Conservation (phyloP, 2,797 vertebrate species). For the Propithecus perrieri region DNA sequence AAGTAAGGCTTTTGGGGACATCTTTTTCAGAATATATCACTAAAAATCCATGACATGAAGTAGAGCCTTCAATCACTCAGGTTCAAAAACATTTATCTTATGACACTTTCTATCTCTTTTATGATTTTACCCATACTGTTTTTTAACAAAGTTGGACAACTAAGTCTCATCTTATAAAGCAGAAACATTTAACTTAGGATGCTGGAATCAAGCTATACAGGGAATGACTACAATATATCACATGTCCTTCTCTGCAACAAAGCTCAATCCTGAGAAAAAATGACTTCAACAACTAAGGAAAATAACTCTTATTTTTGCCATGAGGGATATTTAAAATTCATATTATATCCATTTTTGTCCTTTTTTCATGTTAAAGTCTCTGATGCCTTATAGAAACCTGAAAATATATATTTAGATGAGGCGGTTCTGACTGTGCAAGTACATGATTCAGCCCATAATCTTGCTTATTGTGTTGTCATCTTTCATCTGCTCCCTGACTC, state of each 20-base stretch:
- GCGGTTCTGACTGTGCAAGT: conserved; percentile 21
- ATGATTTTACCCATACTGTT: background rate
- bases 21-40: background rate
- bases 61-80: background rate
- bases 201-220: background rate
- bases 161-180: background rate
- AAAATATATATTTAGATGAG: conserved; percentile 7
- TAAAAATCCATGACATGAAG: background rate
- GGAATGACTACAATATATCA: background rate
- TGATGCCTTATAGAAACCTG: background rate
- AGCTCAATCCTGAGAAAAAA: background rate
- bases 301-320: background rate
- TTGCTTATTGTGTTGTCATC: background rate
- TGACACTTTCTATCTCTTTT: background rate
- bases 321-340: background rate
- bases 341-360: background rate
- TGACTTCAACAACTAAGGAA: background rate
- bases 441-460: conserved; percentile 47
- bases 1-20: background rate
- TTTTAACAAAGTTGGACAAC: background rate
- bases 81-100: conserved; percentile 20
- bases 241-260: background rate
- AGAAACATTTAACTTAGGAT: background rate
- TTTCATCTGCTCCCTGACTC: conserved; percentile 61
- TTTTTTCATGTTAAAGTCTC: background rate